Conservation (phyloP, 2,797 vertebrate species). For the Cynodonichthys magdalenae region DNA sequence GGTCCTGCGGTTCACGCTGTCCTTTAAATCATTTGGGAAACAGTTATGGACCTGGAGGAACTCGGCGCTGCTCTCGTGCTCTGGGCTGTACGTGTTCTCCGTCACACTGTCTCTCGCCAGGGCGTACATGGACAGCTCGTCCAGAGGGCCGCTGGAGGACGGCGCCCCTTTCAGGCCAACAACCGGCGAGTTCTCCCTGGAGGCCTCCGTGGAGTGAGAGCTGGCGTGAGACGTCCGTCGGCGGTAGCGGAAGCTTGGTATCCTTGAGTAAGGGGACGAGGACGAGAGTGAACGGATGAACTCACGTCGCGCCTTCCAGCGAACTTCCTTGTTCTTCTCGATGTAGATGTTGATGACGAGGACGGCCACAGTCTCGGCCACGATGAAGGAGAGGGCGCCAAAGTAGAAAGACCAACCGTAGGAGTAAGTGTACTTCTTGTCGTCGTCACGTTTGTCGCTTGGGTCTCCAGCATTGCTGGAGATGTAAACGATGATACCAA, state of each 20-base stretch:
- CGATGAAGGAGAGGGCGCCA: slow-evolving; percentile 96
- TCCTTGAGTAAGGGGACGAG: slow-evolving; percentile 93
- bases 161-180: slow-evolving; percentile 86
- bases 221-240: slow-evolving; percentile 90
- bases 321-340: slow-evolving; percentile 94
- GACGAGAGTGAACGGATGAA: slow-evolving; percentile 92
- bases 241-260: slow-evolving; percentile 95
- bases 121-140: slow-evolving; percentile 96
- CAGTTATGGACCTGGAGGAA: slow-evolving; percentile 98
- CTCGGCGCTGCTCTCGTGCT: slow-evolving; percentile 88
- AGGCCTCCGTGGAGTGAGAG: slow-evolving; percentile 92
- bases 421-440: slow-evolving; percentile 96
- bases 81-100: slow-evolving; percentile 91
- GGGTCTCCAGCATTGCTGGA: slow-evolving; percentile 98
- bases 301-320: slow-evolving; percentile 89
- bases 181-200: slow-evolving; percentile 89
- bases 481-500: slow-evolving; percentile 99
- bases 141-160: slow-evolving; percentile 85
- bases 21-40: slow-evolving; percentile 95
- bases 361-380: slow-evolving; percentile 95
- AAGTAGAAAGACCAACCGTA: slow-evolving; percentile 99
- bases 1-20: slow-evolving; percentile 92
- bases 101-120: slow-evolving; percentile 89
- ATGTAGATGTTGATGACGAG: slow-evolving; percentile 98
- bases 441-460: slow-evolving; percentile 93